Evolutionary conservation across 2,113 vertebrate species (phyloP), one percentile per base, ranked within the genome.

Genomic region (Marmota monax): DNA sequence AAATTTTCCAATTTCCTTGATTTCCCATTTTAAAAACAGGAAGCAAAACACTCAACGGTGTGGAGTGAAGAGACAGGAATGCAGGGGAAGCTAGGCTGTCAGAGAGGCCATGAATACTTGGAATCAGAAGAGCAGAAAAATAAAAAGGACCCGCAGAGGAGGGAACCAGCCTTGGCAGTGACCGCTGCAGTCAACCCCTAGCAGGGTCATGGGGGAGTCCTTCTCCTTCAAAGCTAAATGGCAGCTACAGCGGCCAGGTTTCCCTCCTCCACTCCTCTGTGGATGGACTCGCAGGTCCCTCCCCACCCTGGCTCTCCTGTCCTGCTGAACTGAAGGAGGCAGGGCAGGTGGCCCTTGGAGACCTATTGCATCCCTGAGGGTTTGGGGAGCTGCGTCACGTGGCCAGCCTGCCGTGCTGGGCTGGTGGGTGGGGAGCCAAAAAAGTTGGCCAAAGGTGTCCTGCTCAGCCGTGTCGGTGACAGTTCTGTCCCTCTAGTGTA

Each of bases 151-250:
- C 20, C 6, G 20, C 58, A 58, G 58, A 58, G 16, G 53, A 45
- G 7, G 45, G 45, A 45, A 45, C 45, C 45, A 45, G 45, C 45
- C 45, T 45, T 25, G 61, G 18, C 61, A 63, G 9, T 23, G 61
- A 63, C 23, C 1, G 3, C 23, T 63, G 61, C 2, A 4, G 61
- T 25, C 61, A 23, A 6, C 5, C 29, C 51, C 53, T 2, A 13
- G 25, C 0, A 11, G 22, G 34, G 48, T 39, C 22, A 0, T 0
- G 1, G 37, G 0, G 73, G 73, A 27, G 7, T n/a, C 58, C 32
- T 17, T 25, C 56, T n/a, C 42, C 7, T 45, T 5, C 2, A 63
- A 45, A 22, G 5, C 20, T 48, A 2, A 77, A 16, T 39, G 58
- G 18, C 70, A 45, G 2, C 34, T 18, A 13, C 23, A 7, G 10